Conservation (phyloP, 2,113 vertebrate genomes). For the Pelmatolapia mariae region DNA sequence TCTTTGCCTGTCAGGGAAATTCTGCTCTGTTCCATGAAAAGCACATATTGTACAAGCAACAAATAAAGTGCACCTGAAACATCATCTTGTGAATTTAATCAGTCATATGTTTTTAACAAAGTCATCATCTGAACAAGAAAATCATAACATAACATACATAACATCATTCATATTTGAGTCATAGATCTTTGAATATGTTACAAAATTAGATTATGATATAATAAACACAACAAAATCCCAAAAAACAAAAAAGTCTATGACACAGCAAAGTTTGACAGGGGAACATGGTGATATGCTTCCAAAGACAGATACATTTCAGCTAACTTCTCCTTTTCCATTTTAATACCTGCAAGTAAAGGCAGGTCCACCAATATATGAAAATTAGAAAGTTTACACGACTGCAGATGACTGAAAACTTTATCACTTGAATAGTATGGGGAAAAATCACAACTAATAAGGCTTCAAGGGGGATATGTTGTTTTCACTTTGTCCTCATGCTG, state of each 20-base stretch:
- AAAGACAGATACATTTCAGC: not conserved
- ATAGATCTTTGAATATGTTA: constrained; percentile 56
- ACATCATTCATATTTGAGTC: constrained; percentile 48
- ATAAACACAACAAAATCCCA: constrained; percentile 44
- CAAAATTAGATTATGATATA: constrained; percentile 52
- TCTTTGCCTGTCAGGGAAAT: not conserved
- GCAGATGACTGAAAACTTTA: not conserved
- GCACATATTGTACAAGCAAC: not conserved
- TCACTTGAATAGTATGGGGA: not conserved
- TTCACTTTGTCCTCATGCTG: not conserved
- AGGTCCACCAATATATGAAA: not conserved
- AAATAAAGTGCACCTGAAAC: not conserved
- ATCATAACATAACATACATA: constrained; percentile 43
- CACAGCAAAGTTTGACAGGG: constrained; percentile 13
- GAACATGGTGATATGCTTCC: not conserved
- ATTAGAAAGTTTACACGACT: not conserved
- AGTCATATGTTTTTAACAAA: constrained; percentile 52
- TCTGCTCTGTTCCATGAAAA: not conserved
- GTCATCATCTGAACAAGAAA: constrained; percentile 50
- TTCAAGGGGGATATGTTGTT: not conserved
- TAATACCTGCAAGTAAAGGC: not conserved
- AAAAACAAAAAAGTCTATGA: constrained; percentile 20
- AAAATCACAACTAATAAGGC: constrained; percentile 1
- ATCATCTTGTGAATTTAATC: constrained; percentile 50
- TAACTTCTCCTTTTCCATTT: not conserved